phyloP scores from a whole-genome alignment of 2,888 invertebrate species.

The Drosophila macrospina region DNA sequence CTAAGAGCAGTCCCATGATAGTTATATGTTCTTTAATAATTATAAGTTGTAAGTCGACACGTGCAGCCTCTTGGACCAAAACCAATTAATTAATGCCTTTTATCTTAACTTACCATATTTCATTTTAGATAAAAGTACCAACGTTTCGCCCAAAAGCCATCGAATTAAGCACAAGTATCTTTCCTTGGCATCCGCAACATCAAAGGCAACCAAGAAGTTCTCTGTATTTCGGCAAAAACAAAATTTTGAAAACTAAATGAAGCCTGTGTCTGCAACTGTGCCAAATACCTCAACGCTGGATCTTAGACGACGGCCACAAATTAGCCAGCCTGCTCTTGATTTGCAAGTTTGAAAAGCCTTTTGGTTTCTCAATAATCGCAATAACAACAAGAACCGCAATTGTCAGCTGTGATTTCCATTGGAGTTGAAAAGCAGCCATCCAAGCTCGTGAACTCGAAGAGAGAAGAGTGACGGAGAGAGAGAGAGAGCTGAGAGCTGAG shows the following conservation, averaged over 20 bases:
- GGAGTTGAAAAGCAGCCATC: slow-evolving; percentile 1
- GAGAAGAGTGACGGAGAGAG: not conserved
- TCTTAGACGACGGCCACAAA: slow-evolving; percentile 75
- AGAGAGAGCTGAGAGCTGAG: not conserved
- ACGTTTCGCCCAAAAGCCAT: slow-evolving; percentile 1
- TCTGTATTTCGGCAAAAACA: slow-evolving; percentile 20
- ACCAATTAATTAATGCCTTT: slow-evolving; percentile 42
- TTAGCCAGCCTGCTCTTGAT: slow-evolving; percentile 68
- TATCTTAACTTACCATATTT: slow-evolving; percentile 25
- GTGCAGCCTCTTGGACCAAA: slow-evolving; percentile 6
- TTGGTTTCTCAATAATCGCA: slow-evolving; percentile 22
- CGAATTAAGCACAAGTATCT: not conserved
- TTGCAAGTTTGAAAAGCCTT: slow-evolving; percentile 62
- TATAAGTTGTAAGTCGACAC: slow-evolving; percentile 6
- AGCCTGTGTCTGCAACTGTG: slow-evolving; percentile 76
- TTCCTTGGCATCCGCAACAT: slow-evolving; percentile 20
- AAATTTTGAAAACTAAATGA: slow-evolving; percentile 71
- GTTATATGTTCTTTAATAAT: not conserved
- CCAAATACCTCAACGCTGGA: slow-evolving; percentile 78
- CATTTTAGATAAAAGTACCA: slow-evolving; percentile 36
- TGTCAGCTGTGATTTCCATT: slow-evolving; percentile 8
- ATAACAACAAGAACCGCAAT: not conserved
- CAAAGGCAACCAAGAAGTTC: slow-evolving; percentile 50
- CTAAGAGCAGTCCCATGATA: too few species aligned
- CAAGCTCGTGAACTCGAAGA: not conserved